Evolutionary conservation across 1,140 invertebrate species (phyloP), one percentile per base, ranked within the genome.

Genomic region (Elysia chlorotica): DNA sequence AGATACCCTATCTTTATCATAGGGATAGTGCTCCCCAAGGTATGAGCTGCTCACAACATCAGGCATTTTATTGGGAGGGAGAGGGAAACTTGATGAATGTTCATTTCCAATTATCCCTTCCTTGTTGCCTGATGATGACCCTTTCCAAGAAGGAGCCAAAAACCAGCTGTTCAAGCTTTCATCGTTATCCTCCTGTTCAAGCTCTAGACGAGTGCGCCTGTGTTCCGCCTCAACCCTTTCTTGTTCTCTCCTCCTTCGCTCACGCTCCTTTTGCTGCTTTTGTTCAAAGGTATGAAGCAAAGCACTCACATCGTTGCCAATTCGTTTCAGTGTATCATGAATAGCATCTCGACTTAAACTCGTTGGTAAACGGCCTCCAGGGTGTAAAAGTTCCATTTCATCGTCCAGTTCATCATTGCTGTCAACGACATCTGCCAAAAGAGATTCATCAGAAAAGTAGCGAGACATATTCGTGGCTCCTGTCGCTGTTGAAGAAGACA

Each of bases 161-260:
- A n/a, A n/a, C 54, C 85, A 76, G 73, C 85, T 83, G 37, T 86
- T 83, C 31, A 84, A 72, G 76, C 81, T 83, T 38, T 82, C 78
- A n/a, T n/a, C n/a, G 10, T 75, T 74, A 78, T 92, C 91, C 35
- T 92, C 91, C 65, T 88, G 89, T 73, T 92, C 92, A 83, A 92
- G 84, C 76, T 92, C 92, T 25, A 89, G 87, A 82, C 92, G 91
- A 0, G 91, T 91, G 78, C 87, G 86, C 74, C 90, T 89, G 88
- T 89, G 90, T 74, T 91, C 90, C 77, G 89, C 88, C 70, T 92
- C 91, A 17, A 92, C 89, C 76, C 88, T 86, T 33, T 90, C 83
- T 79, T 88, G 88, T 70, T 91, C 90, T 33, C 89, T 83, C 69
- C 89, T 87, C n/a, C 89, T 76, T 57, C 87, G 79, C 78, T 90